These are phyloP conservation scores for Meriones psammophilus DNA, from an alignment of 2,797 vertebrate species.

Conservation along the genomic window DNA sequence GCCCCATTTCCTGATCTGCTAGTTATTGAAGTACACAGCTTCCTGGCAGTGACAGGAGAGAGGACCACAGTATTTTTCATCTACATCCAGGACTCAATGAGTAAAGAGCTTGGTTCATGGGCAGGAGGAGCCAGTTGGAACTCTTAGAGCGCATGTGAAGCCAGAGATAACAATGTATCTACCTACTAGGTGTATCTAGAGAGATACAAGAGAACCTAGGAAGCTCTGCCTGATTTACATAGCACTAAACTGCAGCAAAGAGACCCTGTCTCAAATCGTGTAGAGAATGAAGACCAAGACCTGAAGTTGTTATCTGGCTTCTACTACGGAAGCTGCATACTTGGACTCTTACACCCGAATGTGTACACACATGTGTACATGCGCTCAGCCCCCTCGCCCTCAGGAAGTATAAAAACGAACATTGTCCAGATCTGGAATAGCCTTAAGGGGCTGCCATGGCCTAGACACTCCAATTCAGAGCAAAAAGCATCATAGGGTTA, in stretches of 20 bases:
- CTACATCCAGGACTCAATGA: neutral
- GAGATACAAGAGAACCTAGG: neutral
- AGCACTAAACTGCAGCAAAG: neutral
- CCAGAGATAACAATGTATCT: neutral
- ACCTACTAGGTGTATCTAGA: too few relatives aligned
- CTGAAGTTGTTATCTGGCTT: neutral
- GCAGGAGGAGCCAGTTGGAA: neutral
- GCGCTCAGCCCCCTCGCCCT: neutral
- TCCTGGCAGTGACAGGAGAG: neutral
- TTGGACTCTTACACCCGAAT: neutral
- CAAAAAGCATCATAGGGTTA: neutral
- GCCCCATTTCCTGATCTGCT: neutral
- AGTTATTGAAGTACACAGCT: slow-evolving; percentile 47
- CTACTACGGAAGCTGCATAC: neutral
- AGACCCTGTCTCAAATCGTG: neutral
- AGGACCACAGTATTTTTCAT: slow-evolving; percentile 26
- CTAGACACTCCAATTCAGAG: neutral
- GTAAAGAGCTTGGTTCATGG: neutral
- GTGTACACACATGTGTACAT: neutral
- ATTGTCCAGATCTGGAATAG: neutral
- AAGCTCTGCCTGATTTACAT: neutral
- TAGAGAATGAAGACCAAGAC: neutral
- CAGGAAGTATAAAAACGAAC: neutral
- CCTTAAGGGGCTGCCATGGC: rapidly evolving
- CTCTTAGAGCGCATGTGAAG: neutral